Evolutionary conservation across 2,888 invertebrate species (phyloP).

Genomic region (Ormyrus labotus): DNA sequence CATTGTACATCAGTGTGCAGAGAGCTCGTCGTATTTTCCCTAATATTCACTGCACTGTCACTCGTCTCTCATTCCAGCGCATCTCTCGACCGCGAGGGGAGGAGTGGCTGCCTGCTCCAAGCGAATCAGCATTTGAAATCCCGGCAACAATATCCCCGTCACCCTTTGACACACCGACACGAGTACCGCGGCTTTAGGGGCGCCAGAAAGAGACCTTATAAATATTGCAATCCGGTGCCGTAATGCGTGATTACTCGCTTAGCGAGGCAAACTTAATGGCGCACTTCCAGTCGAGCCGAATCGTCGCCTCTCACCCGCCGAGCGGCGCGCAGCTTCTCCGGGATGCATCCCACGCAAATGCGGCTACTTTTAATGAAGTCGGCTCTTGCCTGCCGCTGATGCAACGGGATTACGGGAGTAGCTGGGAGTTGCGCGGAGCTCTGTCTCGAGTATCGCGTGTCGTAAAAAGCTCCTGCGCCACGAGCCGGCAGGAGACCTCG

Average conservation of each 20-base stretch:
- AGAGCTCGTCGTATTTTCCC: no score
- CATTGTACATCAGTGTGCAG: no score
- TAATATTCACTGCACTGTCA: no score
- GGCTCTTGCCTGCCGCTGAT: not conserved
- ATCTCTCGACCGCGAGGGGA: no score
- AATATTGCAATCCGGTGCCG: not conserved
- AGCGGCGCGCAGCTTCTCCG: not conserved
- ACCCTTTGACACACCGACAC: not conserved
- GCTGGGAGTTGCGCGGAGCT: not conserved
- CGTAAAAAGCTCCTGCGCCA: slow-evolving; percentile 14
- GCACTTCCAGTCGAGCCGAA: not conserved
- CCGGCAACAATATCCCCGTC: not conserved
- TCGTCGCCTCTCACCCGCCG: not conserved
- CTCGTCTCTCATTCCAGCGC: no score
- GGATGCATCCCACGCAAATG: slow-evolving; percentile 1
- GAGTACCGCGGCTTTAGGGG: no score
- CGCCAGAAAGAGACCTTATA: not conserved
- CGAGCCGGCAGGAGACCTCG: not conserved
- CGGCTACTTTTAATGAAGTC: slow-evolving; percentile 33
- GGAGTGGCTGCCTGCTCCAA: no score
- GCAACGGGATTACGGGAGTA: slow-evolving; percentile 6
- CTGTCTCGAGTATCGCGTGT: slow-evolving; percentile 6
- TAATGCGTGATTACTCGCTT: slow-evolving; percentile 28
- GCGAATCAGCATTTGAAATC: not conserved
- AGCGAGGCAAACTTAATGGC: not conserved